Conservation (phyloP, 1,140 invertebrate genomes). For the Drusus annulatus region DNA sequence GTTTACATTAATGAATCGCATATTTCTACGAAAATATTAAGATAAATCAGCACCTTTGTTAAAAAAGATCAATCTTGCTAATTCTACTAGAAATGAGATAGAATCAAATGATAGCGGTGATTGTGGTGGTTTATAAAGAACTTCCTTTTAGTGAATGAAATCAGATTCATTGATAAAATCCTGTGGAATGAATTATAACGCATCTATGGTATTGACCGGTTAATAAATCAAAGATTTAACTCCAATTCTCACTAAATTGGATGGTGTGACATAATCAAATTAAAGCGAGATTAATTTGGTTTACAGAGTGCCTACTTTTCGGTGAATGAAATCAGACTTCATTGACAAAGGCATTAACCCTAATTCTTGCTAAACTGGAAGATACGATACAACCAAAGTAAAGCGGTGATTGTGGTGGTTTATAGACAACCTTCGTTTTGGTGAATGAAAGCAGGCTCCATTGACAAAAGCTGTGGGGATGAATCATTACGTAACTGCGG, state of each 20-base stretch:
- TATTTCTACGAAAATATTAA: slow-evolving; percentile 15
- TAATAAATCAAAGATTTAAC: slow-evolving; percentile 48
- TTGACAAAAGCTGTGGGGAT: slow-evolving; percentile 49
- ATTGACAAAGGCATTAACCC: too few relatives aligned
- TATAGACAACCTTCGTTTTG: not conserved
- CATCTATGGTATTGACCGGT: slow-evolving; percentile 41
- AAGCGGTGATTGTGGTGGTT: not conserved
- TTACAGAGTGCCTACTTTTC: too few relatives aligned
- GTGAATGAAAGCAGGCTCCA: slow-evolving; percentile 45
- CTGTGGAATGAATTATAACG: slow-evolving; percentile 46
- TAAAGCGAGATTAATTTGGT: too few relatives aligned
- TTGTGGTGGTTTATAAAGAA: not conserved
- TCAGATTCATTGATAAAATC: slow-evolving; percentile 45
- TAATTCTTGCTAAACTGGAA: not conserved
- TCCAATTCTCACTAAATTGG: not conserved
- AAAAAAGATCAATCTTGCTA: not conserved
- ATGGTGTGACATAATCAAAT: too few relatives aligned
- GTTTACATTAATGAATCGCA: not conserved
- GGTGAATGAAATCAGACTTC: too few relatives aligned
- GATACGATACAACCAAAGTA: not conserved
- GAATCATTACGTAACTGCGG: slow-evolving; percentile 56
- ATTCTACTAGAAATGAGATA: not conserved
- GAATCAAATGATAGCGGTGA: not conserved
- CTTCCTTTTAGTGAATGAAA: slow-evolving; percentile 34
- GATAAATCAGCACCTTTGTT: too few relatives aligned